These are phyloP conservation scores for Mechanitis messenoides DNA, from an alignment of 2,888 invertebrate species.

Conservation along the genomic window DNA sequence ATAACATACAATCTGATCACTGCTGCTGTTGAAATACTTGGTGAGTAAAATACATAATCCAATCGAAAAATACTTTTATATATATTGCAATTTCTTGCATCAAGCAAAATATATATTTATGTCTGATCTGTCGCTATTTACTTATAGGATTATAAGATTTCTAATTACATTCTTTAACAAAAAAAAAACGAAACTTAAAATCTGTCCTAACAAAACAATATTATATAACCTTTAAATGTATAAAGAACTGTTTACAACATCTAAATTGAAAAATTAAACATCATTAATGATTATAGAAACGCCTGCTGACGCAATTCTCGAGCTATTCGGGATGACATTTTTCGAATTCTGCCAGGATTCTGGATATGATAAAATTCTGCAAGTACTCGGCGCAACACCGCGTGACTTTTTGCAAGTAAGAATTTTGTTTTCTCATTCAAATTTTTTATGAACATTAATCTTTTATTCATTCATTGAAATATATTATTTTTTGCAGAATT, in stretches of 20 bases:
- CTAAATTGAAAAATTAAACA: not conserved
- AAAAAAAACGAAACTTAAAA: too few relatives aligned
- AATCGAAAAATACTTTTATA: constrained; percentile 16
- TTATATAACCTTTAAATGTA: too few relatives aligned
- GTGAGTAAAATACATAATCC: constrained; percentile 75
- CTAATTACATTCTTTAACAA: too few relatives aligned
- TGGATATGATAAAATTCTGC: constrained; percentile 96
- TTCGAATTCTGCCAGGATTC: constrained; percentile 98
- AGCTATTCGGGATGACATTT: constrained; percentile 95
- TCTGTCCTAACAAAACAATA: too few relatives aligned
- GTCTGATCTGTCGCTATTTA: too few relatives aligned
- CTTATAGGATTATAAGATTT: too few relatives aligned
- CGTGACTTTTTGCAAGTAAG: constrained; percentile 93
- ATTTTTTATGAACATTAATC: too few relatives aligned
- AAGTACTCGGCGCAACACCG: constrained; percentile 95
- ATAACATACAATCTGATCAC: constrained; percentile 95
- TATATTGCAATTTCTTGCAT: not conserved
- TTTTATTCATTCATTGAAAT: not conserved
- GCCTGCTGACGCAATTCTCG: constrained; percentile 91
- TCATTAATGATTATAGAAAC: constrained; percentile 78
- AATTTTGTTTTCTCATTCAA: not conserved
- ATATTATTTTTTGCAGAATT: constrained; percentile 79
- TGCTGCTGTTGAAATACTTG: constrained; percentile 92
- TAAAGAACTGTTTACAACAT: too few relatives aligned
- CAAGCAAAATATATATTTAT: not conserved